These are phyloP conservation scores for Musca domestica DNA, from an alignment of 1,140 invertebrate species.

Conservation along the genomic window DNA sequence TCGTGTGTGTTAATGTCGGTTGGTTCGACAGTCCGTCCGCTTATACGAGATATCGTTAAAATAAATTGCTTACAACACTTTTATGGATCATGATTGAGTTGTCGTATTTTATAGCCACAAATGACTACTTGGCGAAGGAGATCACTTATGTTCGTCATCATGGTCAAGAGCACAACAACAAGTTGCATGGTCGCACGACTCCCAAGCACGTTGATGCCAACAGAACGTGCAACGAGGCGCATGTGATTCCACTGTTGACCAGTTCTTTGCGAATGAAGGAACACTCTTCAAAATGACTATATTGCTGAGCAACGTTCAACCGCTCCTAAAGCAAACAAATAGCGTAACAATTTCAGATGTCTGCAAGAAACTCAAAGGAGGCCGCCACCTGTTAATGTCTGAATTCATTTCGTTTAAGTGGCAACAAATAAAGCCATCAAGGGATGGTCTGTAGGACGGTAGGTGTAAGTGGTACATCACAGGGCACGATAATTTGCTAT, in stretches of 20 bases:
- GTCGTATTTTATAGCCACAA: slow-evolving; percentile 54
- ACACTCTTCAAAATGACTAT: slow-evolving; percentile 7
- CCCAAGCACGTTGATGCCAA: neutral
- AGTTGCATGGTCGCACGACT: neutral
- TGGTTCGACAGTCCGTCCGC: too few relatives aligned
- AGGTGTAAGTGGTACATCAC: neutral
- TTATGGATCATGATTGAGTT: slow-evolving; percentile 54
- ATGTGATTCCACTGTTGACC: neutral
- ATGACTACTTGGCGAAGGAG: slow-evolving; percentile 27
- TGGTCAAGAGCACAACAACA: too few relatives aligned
- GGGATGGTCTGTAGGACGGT: neutral
- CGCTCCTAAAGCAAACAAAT: too few relatives aligned
- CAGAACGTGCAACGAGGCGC: neutral
- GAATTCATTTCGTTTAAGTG: slow-evolving; percentile 12
- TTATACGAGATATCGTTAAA: neutral
- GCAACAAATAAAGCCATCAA: slow-evolving; percentile 14
- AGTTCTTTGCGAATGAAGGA: neutral
- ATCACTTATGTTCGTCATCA: too few relatives aligned
- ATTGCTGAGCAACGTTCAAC: too few relatives aligned
- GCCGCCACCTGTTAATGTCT: slow-evolving; percentile 9
- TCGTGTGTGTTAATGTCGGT: neutral
- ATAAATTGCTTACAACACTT: slow-evolving; percentile 29
- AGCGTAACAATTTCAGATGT: too few relatives aligned
- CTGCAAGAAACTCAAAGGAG: too few relatives aligned
- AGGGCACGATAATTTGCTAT: neutral